Percentiles rank a stretch among this genome's conserved stretches.
Evolutionary conservation across 64 coral and sea anemone genomes (phyloP).

Genomic region (Montipora foliosa): DNA sequence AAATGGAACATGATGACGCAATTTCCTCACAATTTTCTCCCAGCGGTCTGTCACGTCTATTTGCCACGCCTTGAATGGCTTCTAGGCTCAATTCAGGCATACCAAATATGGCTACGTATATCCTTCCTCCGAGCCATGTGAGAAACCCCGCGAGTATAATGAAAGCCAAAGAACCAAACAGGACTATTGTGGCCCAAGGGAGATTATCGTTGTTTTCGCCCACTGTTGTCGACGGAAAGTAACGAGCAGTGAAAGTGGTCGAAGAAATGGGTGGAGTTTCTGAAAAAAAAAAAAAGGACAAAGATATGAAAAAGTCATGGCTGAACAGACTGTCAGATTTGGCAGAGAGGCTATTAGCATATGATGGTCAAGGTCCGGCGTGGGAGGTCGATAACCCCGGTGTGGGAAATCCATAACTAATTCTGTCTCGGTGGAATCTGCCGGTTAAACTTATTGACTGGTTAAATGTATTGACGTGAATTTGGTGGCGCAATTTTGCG

Average conservation of each 20-base stretch:
- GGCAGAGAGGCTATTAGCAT: no score
- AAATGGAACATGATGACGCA: not conserved
- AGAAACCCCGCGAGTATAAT: not conserved
- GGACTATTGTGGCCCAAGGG: not conserved
- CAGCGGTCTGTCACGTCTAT: not conserved
- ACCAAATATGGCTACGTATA: slow-evolving; percentile 1
- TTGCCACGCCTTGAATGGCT: not conserved
- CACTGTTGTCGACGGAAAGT: not conserved
- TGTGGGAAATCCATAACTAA: no score
- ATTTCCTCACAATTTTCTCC: not conserved
- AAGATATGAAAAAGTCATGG: not conserved
- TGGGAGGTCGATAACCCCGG: no score
- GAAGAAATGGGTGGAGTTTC: not conserved
- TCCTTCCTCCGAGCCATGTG: not conserved
- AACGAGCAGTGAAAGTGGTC: not conserved
- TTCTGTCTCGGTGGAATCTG: no score
- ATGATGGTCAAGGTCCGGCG: no score
- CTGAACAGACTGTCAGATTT: not conserved
- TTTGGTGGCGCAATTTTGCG: no score
- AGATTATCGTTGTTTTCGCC: not conserved
- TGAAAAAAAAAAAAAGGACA: not conserved
- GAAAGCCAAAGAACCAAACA: not conserved
- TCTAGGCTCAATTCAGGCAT: not conserved
- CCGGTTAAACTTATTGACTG: no score
- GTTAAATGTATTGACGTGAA: no score